Evolutionary conservation across 2,797 vertebrate species (phyloP), one percentile per base, ranked within the genome.

Genomic region (Rhinella marina): DNA sequence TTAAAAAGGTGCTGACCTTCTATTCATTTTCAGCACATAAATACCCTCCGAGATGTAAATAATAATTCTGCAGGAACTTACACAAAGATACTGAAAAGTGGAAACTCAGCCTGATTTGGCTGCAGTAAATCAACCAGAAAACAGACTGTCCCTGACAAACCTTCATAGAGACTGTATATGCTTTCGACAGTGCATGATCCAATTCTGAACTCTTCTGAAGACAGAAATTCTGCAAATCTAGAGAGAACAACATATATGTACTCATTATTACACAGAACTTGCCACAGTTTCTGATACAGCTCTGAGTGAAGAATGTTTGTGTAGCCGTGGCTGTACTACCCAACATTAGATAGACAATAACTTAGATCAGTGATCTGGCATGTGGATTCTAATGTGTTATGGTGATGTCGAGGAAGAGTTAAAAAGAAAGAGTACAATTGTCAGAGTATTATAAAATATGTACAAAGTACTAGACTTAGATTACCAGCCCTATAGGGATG

Each of bases 141-240:
- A 89, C 96, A 98, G 87, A 97, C 92, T 0, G 96, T 97, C 89
- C 97, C 97, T 0, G 96, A 97, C 90, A 97, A 95, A 78, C 96
- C 96, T 95, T 98, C 96, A 78, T 96, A 98, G 90, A 97, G 95
- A 90, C 97, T 97, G 93, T 94, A 97, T 88, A 97, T 82, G 59
- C 94, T 96, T 92, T 95, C 95, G 86, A 97, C 88, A 1, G 95
- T 95, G 54, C 90, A 92, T 48, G 96, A 97, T 52, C 96, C 96
- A 9, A 93, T 91, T 90, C 97, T 97, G 91, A 98, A 98, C 92
- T 98, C 96, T 91, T 98, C 96, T 0, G 95, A 96, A 94, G 96
- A 98, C 91, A 98, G 93, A 93, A 98, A 97, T 89, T 97, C 96
- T 41, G 96, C 96, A 94, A 98, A 98, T 94, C 96, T 98, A 86